Evolutionary conservation across 2,113 vertebrate species (phyloP).

Genomic region (Odocoileus virginianus): DNA sequence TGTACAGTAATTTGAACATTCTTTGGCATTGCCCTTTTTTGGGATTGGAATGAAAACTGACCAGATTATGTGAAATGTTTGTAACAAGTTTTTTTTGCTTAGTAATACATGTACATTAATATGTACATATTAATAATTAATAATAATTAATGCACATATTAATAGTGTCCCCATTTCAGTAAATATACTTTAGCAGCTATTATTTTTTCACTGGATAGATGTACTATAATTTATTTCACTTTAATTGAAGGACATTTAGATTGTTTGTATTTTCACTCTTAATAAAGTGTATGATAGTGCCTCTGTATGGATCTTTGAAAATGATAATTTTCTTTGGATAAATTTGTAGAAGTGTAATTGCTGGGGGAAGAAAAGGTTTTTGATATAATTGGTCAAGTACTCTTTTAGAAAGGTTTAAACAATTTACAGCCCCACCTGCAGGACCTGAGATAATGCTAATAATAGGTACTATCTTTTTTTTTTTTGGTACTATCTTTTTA

Average conservation of each 20-base stretch:
- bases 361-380: neutral
- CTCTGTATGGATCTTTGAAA: neutral
- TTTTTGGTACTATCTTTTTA: neutral
- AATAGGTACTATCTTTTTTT: neutral
- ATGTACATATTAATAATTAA: no score
- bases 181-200: neutral
- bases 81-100: neutral
- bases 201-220: neutral
- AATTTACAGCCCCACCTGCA: neutral
- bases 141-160: neutral
- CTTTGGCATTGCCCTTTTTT: neutral
- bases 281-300: neutral
- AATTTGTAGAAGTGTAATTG: neutral
- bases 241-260: neutral
- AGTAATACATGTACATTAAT: neutral
- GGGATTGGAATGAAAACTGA: neutral
- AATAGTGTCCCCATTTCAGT: neutral
- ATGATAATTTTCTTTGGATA: neutral
- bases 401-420: neutral
- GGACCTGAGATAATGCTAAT: neutral
- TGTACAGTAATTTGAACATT: neutral
- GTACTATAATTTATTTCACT: neutral
- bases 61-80: neutral
- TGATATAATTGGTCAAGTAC: neutral
- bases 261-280: neutral